These are phyloP conservation scores for Andricus quercusramuli DNA, from an alignment of 2,888 invertebrate genomes.

Conservation along the genomic window DNA sequence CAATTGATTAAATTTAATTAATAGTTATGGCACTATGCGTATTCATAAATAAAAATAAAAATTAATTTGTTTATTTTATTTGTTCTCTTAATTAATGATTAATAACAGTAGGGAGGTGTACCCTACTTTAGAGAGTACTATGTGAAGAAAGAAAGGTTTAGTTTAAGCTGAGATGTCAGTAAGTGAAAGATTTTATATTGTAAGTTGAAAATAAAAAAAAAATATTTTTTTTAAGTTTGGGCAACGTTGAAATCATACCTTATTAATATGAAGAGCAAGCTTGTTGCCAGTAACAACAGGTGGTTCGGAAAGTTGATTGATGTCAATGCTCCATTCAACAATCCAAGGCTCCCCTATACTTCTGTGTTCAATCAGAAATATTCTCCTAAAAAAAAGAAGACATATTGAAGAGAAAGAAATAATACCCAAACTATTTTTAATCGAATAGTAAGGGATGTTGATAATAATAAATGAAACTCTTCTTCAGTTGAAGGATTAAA, in stretches of 20 bases:
- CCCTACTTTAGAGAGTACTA: too few relatives aligned
- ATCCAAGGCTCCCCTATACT: conserved; percentile 86
- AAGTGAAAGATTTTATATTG: too few relatives aligned
- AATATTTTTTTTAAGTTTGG: too few relatives aligned
- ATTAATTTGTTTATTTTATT: too few relatives aligned
- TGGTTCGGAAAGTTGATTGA: conserved; percentile 86
- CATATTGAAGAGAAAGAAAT: not conserved
- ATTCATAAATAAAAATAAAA: too few relatives aligned
- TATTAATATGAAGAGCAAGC: conserved; percentile 86
- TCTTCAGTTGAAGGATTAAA: conserved; percentile 36
- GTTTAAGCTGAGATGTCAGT: too few relatives aligned
- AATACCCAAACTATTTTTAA: not conserved
- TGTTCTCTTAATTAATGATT: too few relatives aligned
- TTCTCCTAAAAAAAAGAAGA: conserved; percentile 81
- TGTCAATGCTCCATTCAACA: conserved; percentile 86
- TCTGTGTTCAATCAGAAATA: conserved; percentile 86
- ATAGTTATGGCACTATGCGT: too few relatives aligned
- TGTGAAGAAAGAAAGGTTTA: too few relatives aligned
- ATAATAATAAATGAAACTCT: not conserved
- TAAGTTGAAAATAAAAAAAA: too few relatives aligned
- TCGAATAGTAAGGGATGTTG: not conserved
- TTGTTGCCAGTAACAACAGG: conserved; percentile 82
- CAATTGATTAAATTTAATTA: too few relatives aligned
- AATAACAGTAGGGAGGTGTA: too few relatives aligned
- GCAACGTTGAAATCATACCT: conserved; percentile 80